Evolutionary conservation across 2,797 vertebrate genomes (phyloP).

Genomic region (Buceros bicornis): DNA sequence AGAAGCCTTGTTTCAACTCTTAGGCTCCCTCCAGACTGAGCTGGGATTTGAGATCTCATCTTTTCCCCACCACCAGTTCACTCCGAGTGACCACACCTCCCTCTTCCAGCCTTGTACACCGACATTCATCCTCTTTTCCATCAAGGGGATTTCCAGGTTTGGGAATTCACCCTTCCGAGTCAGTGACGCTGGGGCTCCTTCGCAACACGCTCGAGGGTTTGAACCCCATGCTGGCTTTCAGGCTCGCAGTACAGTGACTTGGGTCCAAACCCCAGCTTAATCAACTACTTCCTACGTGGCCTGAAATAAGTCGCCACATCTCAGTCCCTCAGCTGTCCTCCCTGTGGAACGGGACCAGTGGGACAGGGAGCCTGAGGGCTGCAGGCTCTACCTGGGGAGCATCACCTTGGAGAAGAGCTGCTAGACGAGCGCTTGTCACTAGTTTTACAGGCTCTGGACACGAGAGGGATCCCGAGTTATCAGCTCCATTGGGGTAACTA

Average conservation of each 20-base stretch:
- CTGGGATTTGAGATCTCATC: not conserved
- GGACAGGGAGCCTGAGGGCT: not conserved
- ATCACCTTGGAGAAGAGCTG: not conserved
- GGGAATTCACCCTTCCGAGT: not conserved
- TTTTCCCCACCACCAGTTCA: not conserved
- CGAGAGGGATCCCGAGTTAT: not conserved
- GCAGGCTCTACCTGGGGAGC: not conserved
- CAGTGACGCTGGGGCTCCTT: not conserved
- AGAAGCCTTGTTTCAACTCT: not conserved
- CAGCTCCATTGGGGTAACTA: not conserved
- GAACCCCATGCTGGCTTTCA: not conserved
- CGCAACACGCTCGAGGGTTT: not conserved
- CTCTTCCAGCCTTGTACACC: not conserved
- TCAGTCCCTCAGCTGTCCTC: not conserved
- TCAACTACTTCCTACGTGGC: not conserved
- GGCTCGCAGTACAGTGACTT: not conserved
- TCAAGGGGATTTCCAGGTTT: not conserved
- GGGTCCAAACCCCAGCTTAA: not conserved
- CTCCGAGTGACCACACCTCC: not conserved
- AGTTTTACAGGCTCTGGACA: not conserved
- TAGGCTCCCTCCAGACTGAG: not conserved
- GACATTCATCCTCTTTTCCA: not conserved
- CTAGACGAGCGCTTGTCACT: fast-evolving
- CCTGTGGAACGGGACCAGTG: not conserved
- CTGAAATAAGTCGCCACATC: not conserved